A percentile compares a stretch with the other conserved stretches of the same genome.
These are phyloP conservation scores for Polypterus senegalus DNA, from an alignment of 2,113 vertebrate genomes.

Conservation along the genomic window DNA sequence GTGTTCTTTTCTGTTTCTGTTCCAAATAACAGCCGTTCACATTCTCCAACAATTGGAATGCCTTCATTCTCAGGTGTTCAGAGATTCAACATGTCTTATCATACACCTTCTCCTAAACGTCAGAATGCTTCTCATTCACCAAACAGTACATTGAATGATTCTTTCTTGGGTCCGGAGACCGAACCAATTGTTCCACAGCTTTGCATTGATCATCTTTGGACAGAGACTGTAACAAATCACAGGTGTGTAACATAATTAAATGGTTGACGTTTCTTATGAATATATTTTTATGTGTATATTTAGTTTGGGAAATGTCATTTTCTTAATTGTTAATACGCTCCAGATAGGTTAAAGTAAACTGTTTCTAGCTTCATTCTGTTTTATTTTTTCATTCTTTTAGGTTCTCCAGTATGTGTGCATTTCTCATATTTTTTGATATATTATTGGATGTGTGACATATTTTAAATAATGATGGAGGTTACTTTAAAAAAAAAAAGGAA, in stretches of 20 bases:
- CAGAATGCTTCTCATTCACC: constrained; percentile 64
- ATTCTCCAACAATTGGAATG: constrained; percentile 81
- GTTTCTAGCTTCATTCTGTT: no score
- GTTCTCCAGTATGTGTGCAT: no score
- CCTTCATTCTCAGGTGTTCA: constrained; percentile 78
- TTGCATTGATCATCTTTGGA: constrained; percentile 93
- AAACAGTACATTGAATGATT: constrained; percentile 61
- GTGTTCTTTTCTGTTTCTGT: background rate
- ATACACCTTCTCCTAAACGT: constrained; percentile 56
- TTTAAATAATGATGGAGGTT: background rate
- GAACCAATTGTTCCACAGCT: constrained; percentile 85
- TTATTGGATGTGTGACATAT: no score
- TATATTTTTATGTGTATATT: no score
- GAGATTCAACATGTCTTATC: constrained; percentile 78
- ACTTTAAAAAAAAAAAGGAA: background rate
- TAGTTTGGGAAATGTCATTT: no score
- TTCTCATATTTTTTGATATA: no score
- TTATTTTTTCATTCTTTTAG: no score
- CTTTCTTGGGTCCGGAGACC: constrained; percentile 60
- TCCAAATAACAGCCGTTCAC: constrained; percentile 66
- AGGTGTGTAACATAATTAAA: constrained; percentile 43
- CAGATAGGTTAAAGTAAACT: no score
- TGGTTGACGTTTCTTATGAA: no score
- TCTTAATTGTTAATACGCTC: no score
- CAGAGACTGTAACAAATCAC: constrained; percentile 49